phyloP scores from a whole-genome alignment of 2,113 vertebrate genomes.

The Sceloporus tristichus region DNA sequence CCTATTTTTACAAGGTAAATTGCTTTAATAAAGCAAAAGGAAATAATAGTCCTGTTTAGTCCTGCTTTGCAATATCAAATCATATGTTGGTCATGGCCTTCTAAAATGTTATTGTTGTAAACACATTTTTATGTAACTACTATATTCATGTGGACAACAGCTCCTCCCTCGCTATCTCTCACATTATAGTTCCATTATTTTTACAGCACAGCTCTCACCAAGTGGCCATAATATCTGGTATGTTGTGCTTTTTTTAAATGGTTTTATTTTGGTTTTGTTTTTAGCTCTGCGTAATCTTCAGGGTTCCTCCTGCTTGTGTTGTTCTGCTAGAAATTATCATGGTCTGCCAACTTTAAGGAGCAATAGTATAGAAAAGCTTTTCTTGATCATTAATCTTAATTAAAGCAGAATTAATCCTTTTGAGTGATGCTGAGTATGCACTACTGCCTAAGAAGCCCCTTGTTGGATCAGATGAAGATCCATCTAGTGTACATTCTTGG shows the following conservation, averaged over 20 bases:
- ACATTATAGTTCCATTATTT: background rate
- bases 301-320: no score
- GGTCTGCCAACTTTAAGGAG: background rate
- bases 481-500: background rate
- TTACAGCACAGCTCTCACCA: background rate
- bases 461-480: background rate
- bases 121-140: background rate
- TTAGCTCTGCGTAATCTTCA: background rate
- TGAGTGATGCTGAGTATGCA: background rate
- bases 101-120: background rate
- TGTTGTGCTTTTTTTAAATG: background rate
- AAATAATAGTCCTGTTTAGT: background rate
- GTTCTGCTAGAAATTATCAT: background rate
- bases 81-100: background rate
- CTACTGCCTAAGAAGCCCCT: background rate
- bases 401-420: background rate
- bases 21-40: slow-evolving; percentile 11
- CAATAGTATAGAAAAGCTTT: no score
- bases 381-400: background rate
- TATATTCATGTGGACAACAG: slow-evolving; percentile 1
- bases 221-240: background rate
- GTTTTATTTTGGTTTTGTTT: background rate
- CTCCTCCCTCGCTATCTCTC: no score
- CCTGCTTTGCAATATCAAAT: background rate
- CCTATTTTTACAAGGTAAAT: background rate